Evolutionary conservation across 2,888 invertebrate genomes (phyloP).

Genomic region (Stegana nigrithorax): DNA sequence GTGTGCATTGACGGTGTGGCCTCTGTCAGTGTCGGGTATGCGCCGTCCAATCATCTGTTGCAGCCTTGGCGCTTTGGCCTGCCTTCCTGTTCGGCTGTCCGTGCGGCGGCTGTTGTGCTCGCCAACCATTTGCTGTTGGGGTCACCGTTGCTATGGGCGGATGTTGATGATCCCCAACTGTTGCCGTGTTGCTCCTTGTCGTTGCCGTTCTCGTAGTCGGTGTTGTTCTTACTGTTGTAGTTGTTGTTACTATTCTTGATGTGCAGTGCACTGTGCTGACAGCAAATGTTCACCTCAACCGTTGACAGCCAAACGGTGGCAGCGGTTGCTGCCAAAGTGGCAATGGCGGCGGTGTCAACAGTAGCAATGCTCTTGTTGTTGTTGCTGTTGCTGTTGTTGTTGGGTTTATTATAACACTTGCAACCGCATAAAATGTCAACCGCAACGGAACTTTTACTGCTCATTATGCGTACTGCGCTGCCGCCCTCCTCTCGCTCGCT

Average conservation of each 20-base stretch:
- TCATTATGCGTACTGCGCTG: conserved; percentile 2
- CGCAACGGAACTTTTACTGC: background rate
- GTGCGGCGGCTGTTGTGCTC: background rate
- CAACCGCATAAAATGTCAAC: too few relatives aligned
- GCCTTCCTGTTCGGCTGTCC: background rate
- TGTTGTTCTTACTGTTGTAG: background rate
- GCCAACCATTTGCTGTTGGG: too few relatives aligned
- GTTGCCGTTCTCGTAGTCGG: background rate
- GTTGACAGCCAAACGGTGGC: conserved; percentile 21
- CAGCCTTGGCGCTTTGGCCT: background rate
- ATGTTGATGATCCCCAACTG: too few relatives aligned
- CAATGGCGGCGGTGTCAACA: background rate
- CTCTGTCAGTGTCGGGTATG: background rate
- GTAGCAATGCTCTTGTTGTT: background rate
- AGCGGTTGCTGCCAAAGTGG: background rate
- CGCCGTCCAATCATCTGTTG: conserved; percentile 19
- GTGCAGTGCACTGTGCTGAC: background rate
- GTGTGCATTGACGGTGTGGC: background rate
- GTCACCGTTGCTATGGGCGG: too few relatives aligned
- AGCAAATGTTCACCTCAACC: conserved; percentile 29
- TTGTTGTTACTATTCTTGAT: background rate
- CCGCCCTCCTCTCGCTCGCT: conserved; percentile 16
- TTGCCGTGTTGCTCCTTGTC: too few relatives aligned
- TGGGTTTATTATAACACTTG: conserved; percentile 12
- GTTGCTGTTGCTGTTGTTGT: conserved; percentile 19